Base-by-base conservation (phyloP, 2,797 vertebrate genomes). In the Pampus argenteus region DNA sequence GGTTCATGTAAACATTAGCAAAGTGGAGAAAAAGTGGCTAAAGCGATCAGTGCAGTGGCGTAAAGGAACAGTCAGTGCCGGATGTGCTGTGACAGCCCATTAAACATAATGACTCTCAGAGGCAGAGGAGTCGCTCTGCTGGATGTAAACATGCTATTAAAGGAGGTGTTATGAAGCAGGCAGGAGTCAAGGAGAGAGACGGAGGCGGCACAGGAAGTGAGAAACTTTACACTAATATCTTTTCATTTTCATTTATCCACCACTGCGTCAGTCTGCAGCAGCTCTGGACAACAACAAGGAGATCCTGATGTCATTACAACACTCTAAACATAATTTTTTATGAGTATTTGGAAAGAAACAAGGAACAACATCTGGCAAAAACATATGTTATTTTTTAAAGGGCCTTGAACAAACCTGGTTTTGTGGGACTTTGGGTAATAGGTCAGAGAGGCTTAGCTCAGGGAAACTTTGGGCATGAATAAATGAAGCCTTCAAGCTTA, bases 341-440 rank as follows among this genome's bases (percentile, higher is more conserved):
- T 78, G 86, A 85, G 83, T 76, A 49, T 78, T 84, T 88, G 91
- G 92, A 94, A 94, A 93, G 88, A 86, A 91, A 89, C 79, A 79
- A 86, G 83, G 84, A 91, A 86, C 86, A 89, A 91, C 89, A 91
- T 91, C 88, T 93, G 93, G 90, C 78, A 85, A 85, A 88, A 93
- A 89, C 4, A 68, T 90, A 85, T 68, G 60, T 85, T 68, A 58
- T 85, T 81, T 72, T 81, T 90, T 86, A 79, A 91, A 90, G 72
- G 83, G 81, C 74, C 81, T 86, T 42, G 79, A 93, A 95, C 94
- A 95, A 91, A 93, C 88, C 81, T 2, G 52, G 90, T 91, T 92
- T 91, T 94, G 94, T 95, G 74, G 87, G 87, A 91, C 84, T 90
- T 86, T 90, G 86, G 91, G 86, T 93, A 92, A 91, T 90, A 92